Base-by-base conservation (phyloP, 2,888 invertebrate species). In the Scotopteryx bipunctaria region DNA sequence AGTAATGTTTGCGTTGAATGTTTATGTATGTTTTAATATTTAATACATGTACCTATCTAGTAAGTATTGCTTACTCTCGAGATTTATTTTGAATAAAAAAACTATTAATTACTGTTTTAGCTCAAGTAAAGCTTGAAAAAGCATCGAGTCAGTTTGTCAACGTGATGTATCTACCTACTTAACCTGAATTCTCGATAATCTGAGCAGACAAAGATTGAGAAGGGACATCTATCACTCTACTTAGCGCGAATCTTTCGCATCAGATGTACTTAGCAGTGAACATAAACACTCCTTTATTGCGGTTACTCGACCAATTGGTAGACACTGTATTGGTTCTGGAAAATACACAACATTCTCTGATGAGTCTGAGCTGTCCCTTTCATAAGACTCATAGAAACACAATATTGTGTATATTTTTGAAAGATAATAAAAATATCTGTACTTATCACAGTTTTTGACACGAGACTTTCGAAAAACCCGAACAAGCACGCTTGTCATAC, bases 121-220 rank as follows among this genome's bases (percentile, higher is more conserved):
- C 38, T 33, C 29, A 47, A 53, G 40, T 14, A 35, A 41, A 40
- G 31, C 43, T 41, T 29, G 29, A 47, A 43, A 47, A 11, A 48
- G 21, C 53, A 55, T 23, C 43, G 33, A 43, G 47, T 54, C 44
- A 59, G 21, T 42, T 42, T 33, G 11, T 42, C 42, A 42, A 32
- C 42, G 23, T 59, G 56, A 62, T 52, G 55, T 45, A 47, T 5
- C 25, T 35, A 25, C 37, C 57, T 44, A 60, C 67, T 67, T 66
- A 64, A 63, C 64, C 64, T 74, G 71, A 76, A 76, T 73, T 75
- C 71, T 72, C 73, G 76, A 81, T 80, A 80, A 83, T 78, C 77
- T 73, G 59, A 73, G 67, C 58, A 70, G 83, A 81, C 81, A 76
- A 76, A 77, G 83, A 83, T 79, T 75, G 79, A 83, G 69, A 65